Evolutionary conservation across 1,140 invertebrate species (phyloP), one percentile per base, ranked within the genome.

Genomic region (Atta texana): DNA sequence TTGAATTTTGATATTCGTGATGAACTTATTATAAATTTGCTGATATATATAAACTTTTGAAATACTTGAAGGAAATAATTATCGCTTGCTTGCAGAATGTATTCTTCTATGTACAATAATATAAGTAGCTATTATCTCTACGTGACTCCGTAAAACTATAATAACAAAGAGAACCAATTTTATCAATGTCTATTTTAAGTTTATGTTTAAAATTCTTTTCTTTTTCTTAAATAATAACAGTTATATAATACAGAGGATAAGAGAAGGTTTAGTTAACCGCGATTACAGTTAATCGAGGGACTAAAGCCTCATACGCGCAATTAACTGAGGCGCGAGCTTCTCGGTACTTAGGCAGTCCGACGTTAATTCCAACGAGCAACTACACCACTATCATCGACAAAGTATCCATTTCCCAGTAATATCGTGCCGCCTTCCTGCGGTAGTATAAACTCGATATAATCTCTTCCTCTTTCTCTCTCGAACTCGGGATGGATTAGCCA

Each of bases 281-380:
- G 24, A 49, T 28, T 63, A 14, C 16, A 51, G 68, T 14, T 49
- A 74, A 75, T 74, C 68, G 53, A 44, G 53, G 71, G 34, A 74
- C 34, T 44, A 21, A 44, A 31, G 8, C 21, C 39, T 63, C 14
- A 24, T 14, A 72, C 39, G 69, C 44, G 5, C 57, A 84, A 84
- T 84, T 84, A 75, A 49, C 55, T 28, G 69, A 84, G 80, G 80
- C 55, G 80, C 69, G 80, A 84, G 69, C 21, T 61, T 84, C 80
- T 84, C 80, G 69, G 55, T 39, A 39, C 68, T 84, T 75, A 51
- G 18, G 69, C 55, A 51, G 57, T 75, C 57, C 39, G 39, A 75
- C 59, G 72, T 82, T 84, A 75, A 84, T 84, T 63, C 8, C 80
- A 75, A 6, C 68, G 78, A 21, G 21, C 53, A 49, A 21, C 69